Conservation (phyloP, 2,888 invertebrate species). For the Tholera decimalis region DNA sequence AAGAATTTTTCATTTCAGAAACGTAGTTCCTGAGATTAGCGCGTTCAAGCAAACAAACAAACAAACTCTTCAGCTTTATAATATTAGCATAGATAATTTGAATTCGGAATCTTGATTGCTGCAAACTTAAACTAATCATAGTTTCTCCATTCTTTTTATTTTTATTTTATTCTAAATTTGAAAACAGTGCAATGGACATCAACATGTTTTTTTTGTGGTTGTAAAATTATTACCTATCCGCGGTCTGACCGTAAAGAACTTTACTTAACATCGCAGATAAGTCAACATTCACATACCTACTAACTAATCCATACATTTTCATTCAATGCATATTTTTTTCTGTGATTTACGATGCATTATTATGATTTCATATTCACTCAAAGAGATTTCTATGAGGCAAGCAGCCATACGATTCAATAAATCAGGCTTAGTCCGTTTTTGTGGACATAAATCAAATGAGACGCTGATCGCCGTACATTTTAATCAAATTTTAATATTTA, state of each 20-base stretch:
- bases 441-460: constrained; percentile 64
- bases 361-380: constrained; percentile 54
- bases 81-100: too few species aligned
- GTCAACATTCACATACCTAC: not conserved
- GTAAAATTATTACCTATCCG: not conserved
- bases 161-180: too few species aligned
- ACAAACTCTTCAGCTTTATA: too few species aligned
- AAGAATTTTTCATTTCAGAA: too few species aligned
- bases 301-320: constrained; percentile 8
- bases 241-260: not conserved
- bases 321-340: constrained; percentile 1
- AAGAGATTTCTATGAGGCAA: constrained; percentile 51
- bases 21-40: too few species aligned
- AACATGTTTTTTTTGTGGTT: too few species aligned
- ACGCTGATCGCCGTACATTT: constrained; percentile 54
- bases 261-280: not conserved
- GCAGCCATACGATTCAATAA: constrained; percentile 60
- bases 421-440: constrained; percentile 65
- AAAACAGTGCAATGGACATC: too few species aligned
- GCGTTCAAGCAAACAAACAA: too few species aligned
- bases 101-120: too few species aligned
- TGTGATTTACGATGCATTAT: constrained; percentile 42
- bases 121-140: too few species aligned
- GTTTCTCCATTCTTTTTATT: too few species aligned
- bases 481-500: constrained; percentile 64